Evolutionary conservation across 2,888 invertebrate genomes (phyloP).

Genomic region (Diogma glabrata): DNA sequence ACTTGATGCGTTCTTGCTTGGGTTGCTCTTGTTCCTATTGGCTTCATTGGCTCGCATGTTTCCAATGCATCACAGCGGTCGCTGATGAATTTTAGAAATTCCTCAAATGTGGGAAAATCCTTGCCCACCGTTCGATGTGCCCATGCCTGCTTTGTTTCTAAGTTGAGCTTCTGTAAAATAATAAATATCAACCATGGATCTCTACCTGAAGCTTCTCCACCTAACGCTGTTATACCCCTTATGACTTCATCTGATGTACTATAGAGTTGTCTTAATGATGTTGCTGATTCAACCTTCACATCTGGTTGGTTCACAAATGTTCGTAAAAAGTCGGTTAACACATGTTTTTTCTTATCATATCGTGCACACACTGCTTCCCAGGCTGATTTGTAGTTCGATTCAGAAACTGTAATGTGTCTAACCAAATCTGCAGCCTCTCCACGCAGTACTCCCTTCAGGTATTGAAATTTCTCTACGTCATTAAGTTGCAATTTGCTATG

Average conservation of each 20-base stretch:
- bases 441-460: too few species aligned
- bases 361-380: neutral
- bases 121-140: neutral
- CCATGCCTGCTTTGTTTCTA: neutral
- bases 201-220: neutral
- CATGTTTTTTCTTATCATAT: constrained; percentile 7
- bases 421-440: too few species aligned
- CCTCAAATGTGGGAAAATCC: neutral
- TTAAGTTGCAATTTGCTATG: too few species aligned
- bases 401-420: too few species aligned
- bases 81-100: neutral
- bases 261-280: neutral
- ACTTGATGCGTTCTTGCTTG: neutral
- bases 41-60: neutral
- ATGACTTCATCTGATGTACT: constrained; percentile 2
- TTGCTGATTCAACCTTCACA: neutral
- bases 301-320: neutral
- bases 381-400: neutral
- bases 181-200: constrained; percentile 1
- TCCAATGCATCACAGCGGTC: constrained; percentile 3
- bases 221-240: neutral
- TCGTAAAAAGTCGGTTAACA: neutral
- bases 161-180: neutral
- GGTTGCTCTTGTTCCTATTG: neutral
- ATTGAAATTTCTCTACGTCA: too few species aligned